Conservation (phyloP, 1,140 invertebrate species). For the Caenorhabditis tropicalis region DNA sequence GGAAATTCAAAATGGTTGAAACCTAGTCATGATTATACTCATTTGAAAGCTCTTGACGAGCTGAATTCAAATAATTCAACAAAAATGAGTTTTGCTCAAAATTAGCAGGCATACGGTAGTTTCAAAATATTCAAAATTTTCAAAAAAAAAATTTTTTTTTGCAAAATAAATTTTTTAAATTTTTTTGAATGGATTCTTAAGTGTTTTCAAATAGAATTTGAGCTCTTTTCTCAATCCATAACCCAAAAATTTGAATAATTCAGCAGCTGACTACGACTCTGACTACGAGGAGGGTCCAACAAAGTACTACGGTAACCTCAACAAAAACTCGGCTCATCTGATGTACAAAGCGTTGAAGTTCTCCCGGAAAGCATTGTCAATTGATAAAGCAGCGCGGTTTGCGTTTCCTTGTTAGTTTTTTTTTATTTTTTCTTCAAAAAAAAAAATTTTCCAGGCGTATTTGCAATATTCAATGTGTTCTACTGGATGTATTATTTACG, state of each 20-base stretch:
- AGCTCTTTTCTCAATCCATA: background rate
- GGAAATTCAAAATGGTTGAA: too few species aligned
- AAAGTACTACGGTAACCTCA: conserved; percentile 49
- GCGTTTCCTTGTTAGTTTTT: conserved; percentile 54
- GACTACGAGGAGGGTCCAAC: conserved; percentile 53
- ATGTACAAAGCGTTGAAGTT: conserved; percentile 56
- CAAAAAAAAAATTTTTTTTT: background rate
- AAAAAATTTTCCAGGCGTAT: conserved; percentile 50
- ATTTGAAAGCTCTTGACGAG: too few species aligned
- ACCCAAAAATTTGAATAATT: background rate
- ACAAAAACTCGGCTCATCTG: conserved; percentile 47
- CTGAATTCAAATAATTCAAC: too few species aligned
- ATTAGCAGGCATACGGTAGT: too few species aligned
- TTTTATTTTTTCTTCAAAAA: background rate
- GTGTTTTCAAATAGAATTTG: background rate
- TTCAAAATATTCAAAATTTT: too few species aligned
- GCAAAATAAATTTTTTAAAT: background rate
- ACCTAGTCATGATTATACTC: too few species aligned
- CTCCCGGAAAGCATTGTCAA: conserved; percentile 54
- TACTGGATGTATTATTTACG: conserved; percentile 61
- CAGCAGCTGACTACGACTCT: conserved; percentile 40
- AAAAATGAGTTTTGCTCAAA: too few species aligned
- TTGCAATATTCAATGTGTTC: conserved; percentile 58
- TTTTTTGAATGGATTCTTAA: too few species aligned
- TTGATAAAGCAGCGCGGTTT: conserved; percentile 53